Evolutionary conservation across 2,888 invertebrate species (phyloP), one percentile per base, ranked within the genome.

Genomic region (Lepidocyrtinus sp.): DNA sequence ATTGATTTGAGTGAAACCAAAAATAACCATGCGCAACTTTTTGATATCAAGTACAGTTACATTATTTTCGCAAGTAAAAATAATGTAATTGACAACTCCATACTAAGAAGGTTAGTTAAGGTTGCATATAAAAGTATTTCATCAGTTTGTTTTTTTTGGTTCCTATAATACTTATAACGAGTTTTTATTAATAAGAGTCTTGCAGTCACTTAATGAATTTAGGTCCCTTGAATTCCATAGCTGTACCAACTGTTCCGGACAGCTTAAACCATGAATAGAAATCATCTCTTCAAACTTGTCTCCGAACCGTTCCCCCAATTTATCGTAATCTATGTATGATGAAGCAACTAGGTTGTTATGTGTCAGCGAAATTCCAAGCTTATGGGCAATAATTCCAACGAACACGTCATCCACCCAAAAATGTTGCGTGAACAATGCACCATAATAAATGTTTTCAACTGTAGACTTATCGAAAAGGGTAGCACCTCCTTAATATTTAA

Each of bases 361-460:
- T 7, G 71, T 62, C n/a, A 82, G 71, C 1, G 7, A 50, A 22
- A 83, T 74, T 22, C 74, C 74, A 7, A 83, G 21, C 24, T 80
- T 82, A 26, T 74, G 50, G 2, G 83, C 83, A 17, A 83, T 21
- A 15, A 83, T 83, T 36, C 83, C 83, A 9, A 83, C 19, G 64
- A 71, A 83, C 0, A 83, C 82, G 21, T 83, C 83, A 59, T 83
- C 83, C 1, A 83, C 67, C 75, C 73, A 70, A 22, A 79, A 75
- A 26, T 80, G 80, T n/a, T 50, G 45, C 0, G 70, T 71, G 19
- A 77, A 82, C 5, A 77, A 55, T 0, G 82, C 76, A 1, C 70
- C 83, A 50, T 77, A 80, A 26, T 80, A 80, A 1, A 83, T 36
- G 15, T 72, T 55, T 2, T 19, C 19, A 26, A 77, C 83, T 17